phyloP scores from a whole-genome alignment of 2,797 vertebrate species.

The Chaetophractus vellerosus region DNA sequence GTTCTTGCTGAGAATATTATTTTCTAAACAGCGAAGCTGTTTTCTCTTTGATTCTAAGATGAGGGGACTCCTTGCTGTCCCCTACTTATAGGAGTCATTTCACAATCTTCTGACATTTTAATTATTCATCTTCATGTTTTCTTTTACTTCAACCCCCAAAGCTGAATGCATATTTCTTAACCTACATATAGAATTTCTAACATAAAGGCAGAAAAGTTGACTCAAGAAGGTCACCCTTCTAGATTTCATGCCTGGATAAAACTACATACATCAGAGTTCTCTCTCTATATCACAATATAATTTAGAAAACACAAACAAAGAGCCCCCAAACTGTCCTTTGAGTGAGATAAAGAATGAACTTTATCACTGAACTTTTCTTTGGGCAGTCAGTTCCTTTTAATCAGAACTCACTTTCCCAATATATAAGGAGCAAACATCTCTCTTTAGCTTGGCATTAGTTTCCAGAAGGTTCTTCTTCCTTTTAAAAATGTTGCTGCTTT shows the following conservation, averaged over 20 bases:
- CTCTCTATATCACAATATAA: not conserved
- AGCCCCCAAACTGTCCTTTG: not conserved
- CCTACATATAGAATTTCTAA: not conserved
- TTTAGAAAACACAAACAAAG: not conserved
- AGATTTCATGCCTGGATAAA: not conserved
- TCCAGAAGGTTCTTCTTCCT: not conserved
- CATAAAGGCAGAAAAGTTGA: not conserved
- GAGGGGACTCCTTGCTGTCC: not conserved
- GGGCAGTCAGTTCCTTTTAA: not conserved
- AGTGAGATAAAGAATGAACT: not conserved
- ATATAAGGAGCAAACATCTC: not conserved
- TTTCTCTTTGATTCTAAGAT: not conserved
- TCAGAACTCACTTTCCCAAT: not conserved
- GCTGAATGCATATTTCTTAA: not conserved
- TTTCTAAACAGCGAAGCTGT: not conserved
- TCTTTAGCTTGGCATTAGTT: not conserved
- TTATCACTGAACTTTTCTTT: not conserved
- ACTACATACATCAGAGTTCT: too few relatives aligned
- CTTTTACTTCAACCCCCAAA: not conserved
- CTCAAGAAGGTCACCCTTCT: not conserved
- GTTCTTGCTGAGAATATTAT: rapidly evolving
- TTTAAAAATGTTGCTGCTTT: not conserved
- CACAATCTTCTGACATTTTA: not conserved
- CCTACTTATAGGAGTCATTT: not conserved
- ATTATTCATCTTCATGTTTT: not conserved